Base-by-base conservation (phyloP, 64 coral and sea anemone genomes). In the Dendrophyllia cribrosa region DNA sequence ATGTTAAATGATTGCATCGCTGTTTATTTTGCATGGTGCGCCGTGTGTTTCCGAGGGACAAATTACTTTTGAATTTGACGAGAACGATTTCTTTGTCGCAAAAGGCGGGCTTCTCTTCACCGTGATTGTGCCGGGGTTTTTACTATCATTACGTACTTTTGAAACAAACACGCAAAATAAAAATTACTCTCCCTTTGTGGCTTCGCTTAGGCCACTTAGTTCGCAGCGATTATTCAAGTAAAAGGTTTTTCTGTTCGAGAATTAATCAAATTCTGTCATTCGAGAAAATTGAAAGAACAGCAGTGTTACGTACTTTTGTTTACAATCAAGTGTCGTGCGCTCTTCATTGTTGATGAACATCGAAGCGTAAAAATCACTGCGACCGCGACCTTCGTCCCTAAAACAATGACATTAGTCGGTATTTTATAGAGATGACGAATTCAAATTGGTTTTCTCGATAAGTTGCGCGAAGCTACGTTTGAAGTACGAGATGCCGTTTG, bases 241-340 rank as follows among this genome's bases (percentile, higher is more conserved):
- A 51, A 51, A 22, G 17, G 44, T 51, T 84, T 77, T 66, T 67
- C 62, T 49, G 9, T 84, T 23, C 19, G 20, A 23, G 16, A 63
- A 84, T 82, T 65, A 82, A 82, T 82, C 58, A 82, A 82, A 65
- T 60, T 60, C 79, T 64, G 24, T 14, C n/a, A 51, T 10, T 65
- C 23, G 44, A 45, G 79, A 82, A 48, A 82, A 67, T 67, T 50
- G 80, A 84, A 84, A 84, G 12, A 51, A 68, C 62, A 51, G 80
- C 23, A 56, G 50, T 53, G 61, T 7, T 46, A 1, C 46, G n/a
- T 4, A 46, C 72, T 50, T 75, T 75, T 75, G 72, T 77, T 77
- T 77, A 25, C 22, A 3, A 77, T 79, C 56, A 16, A 13, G 6
- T 59, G 56, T 79, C 56, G 13, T 61, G 44, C 51, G 10, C 19